Evolutionary conservation across 2,797 vertebrate species (phyloP).

Genomic region (Apogon talboti): DNA sequence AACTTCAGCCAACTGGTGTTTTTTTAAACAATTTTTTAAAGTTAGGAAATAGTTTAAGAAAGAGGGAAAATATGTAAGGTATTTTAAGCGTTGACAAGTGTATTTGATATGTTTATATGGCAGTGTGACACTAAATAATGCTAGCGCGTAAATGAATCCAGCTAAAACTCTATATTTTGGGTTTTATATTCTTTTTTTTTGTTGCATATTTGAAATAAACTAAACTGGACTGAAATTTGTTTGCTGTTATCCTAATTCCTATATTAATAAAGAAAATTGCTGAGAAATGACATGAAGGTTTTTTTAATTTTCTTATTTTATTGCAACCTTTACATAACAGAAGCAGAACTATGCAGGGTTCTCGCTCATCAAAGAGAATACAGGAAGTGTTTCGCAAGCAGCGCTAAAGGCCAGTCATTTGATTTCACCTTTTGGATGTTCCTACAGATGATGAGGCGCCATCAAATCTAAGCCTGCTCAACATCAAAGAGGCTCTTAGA

Average conservation of each 20-base stretch:
- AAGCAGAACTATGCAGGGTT: background rate
- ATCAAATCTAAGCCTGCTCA: slow-evolving; percentile 4
- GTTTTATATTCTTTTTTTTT: background rate
- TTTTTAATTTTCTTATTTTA: background rate
- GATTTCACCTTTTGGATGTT: slow-evolving; percentile 7
- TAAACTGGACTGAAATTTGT: too few relatives aligned
- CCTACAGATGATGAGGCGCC: slow-evolving; percentile 24
- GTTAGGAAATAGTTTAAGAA: too few relatives aligned
- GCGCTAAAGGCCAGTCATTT: background rate
- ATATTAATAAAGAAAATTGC: background rate
- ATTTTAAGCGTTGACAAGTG: too few relatives aligned
- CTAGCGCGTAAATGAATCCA: background rate
- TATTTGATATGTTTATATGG: too few relatives aligned
- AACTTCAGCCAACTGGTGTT: too few relatives aligned
- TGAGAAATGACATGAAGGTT: background rate
- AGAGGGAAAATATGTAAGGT: too few relatives aligned
- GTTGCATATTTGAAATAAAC: too few relatives aligned
- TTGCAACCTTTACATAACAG: slow-evolving; percentile 9
- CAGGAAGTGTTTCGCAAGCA: background rate
- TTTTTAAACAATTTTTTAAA: too few relatives aligned
- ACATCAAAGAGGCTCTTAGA: slow-evolving; percentile 8
- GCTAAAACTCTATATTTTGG: background rate
- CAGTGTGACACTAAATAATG: too few relatives aligned
- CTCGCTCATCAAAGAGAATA: slow-evolving; percentile 25
- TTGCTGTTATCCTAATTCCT: background rate